Percentiles rank a stretch among this genome's conserved stretches.
Evolutionary conservation across 1,140 invertebrate genomes (phyloP).

Genomic region (Brachionus paranguensis): DNA sequence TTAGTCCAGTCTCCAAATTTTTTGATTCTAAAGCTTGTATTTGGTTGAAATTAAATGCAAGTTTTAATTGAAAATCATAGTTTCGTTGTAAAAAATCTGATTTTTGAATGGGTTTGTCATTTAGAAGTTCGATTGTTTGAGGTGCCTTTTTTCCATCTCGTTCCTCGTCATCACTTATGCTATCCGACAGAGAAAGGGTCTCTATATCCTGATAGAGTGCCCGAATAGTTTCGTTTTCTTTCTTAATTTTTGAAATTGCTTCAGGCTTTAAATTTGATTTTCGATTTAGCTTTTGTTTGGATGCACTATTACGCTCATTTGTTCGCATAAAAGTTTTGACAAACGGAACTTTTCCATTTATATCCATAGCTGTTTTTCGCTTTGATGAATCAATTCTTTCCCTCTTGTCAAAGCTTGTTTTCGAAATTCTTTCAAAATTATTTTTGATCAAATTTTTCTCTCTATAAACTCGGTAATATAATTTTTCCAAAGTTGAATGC

Average conservation of each 20-base stretch:
- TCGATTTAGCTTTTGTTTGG: not conserved
- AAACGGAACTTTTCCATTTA: not conserved
- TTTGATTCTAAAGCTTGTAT: constrained; percentile 17
- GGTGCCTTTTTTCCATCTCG: not conserved
- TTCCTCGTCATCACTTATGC: not conserved
- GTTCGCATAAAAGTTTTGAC: not conserved
- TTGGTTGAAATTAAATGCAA: not conserved
- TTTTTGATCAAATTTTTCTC: not conserved
- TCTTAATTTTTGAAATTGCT: not conserved
- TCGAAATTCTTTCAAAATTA: not conserved
- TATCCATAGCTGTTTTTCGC: not conserved
- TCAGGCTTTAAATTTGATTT: not conserved
- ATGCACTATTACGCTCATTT: not conserved
- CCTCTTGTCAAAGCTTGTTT: constrained; percentile 12
- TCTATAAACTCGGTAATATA: not conserved
- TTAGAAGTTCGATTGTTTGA: not conserved
- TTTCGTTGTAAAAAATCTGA: not conserved
- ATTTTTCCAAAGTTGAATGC: not conserved
- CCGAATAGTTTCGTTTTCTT: not conserved
- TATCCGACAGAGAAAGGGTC: not conserved
- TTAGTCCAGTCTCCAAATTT: not conserved
- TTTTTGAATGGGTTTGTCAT: not conserved
- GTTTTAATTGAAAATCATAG: constrained; percentile 12
- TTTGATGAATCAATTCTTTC: constrained; percentile 13
- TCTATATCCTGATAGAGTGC: not conserved